phyloP scores from a whole-genome alignment of 1,140 invertebrate species.

The Yoshiicerus persimilis region DNA sequence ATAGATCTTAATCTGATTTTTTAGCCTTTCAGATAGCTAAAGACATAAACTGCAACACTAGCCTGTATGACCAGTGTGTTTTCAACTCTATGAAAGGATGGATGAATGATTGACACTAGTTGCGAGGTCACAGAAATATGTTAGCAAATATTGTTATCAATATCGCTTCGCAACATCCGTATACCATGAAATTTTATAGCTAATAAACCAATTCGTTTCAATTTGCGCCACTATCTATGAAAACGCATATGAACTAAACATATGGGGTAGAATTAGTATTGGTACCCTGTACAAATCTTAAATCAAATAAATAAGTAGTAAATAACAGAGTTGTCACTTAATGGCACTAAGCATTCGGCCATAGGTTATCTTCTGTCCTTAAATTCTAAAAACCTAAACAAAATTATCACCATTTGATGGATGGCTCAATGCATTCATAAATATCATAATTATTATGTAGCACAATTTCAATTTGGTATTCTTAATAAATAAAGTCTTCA shows the following conservation, averaged over 20 bases:
- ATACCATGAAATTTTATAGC: not conserved
- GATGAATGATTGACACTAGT: not conserved
- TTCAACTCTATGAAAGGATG: not conserved
- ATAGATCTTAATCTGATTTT: not conserved
- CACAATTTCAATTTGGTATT: no score
- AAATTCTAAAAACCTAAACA: not conserved
- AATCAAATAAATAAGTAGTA: not conserved
- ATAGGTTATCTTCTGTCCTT: not conserved
- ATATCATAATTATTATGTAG: no score
- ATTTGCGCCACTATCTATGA: not conserved
- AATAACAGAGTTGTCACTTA: not conserved
- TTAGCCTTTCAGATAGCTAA: not conserved
- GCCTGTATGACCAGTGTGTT: not conserved
- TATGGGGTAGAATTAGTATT: no score
- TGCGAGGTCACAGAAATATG: not conserved
- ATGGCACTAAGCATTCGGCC: not conserved
- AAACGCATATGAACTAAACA: no score
- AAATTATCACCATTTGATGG: not conserved
- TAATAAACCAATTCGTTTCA: not conserved
- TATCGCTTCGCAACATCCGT: not conserved
- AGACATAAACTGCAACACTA: not conserved
- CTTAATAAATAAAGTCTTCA: no score
- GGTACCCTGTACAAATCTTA: not conserved
- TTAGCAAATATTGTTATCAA: not conserved
- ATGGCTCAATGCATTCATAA: not conserved